A percentile compares a stretch with the other conserved stretches of the same genome.
These are phyloP conservation scores for Helogale parvula DNA, from an alignment of 2,113 vertebrate species.

Conservation along the genomic window DNA sequence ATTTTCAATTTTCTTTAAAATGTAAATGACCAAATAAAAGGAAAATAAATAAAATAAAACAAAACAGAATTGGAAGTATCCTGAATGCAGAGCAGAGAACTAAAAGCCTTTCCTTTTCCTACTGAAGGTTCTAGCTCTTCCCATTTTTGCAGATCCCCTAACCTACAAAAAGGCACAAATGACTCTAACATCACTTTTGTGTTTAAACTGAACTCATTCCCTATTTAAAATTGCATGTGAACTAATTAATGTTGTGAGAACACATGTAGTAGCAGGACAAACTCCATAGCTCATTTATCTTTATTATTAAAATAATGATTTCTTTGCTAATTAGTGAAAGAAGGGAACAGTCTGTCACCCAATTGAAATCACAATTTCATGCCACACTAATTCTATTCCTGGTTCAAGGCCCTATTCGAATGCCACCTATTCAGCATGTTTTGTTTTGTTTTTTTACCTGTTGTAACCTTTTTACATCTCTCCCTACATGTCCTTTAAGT, in stretches of 20 bases:
- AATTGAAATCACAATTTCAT: not conserved
- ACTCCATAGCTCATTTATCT: not conserved
- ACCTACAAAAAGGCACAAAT: not conserved
- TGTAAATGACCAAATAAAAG: not conserved
- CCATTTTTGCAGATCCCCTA: not conserved
- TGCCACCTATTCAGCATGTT: not conserved
- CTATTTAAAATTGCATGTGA: not conserved
- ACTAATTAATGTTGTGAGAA: not conserved
- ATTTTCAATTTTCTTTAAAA: conserved; percentile 28
- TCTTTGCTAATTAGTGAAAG: not conserved
- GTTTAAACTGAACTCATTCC: not conserved
- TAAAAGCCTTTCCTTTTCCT: not conserved
- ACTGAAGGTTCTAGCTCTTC: not conserved
- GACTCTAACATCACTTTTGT: not conserved
- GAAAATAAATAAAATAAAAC: not conserved
- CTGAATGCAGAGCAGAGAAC: not conserved
- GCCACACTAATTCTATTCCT: not conserved
- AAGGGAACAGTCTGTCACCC: not conserved
- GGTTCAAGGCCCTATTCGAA: not conserved
- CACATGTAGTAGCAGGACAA: not conserved
- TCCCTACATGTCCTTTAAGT: not conserved
- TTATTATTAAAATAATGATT: conserved; percentile 27
- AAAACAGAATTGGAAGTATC: not conserved
- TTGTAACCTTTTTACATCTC: not conserved
- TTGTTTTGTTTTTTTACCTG: not conserved